Percentiles rank a stretch among this genome's conserved stretches.
These are phyloP conservation scores for Paguma larvata DNA, from an alignment of 2,797 vertebrate species.

Conservation along the genomic window DNA sequence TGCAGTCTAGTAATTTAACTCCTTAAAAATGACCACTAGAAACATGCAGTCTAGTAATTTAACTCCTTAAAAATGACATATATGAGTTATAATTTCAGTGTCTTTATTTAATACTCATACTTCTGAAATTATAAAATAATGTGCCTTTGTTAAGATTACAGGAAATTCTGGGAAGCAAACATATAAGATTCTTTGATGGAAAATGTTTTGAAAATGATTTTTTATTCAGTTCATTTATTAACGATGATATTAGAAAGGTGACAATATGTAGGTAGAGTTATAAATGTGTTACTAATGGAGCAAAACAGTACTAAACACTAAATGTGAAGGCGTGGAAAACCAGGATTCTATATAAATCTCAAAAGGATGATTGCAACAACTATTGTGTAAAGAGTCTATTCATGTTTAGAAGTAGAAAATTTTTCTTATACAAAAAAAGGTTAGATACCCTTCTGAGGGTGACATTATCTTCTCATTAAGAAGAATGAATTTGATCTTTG, in stretches of 20 bases:
- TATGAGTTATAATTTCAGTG: background rate
- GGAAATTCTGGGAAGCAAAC: background rate
- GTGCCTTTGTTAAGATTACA: conserved; percentile 2
- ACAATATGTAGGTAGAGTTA: background rate
- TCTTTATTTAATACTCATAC: background rate
- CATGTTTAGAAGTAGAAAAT: conserved; percentile 17
- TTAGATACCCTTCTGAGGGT: background rate
- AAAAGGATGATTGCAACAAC: background rate
- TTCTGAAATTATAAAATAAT: conserved; percentile 9
- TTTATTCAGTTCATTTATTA: background rate
- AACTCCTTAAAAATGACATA: background rate
- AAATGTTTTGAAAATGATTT: conserved; percentile 20
- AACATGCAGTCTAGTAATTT: background rate
- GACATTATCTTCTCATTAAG: conserved; percentile 33
- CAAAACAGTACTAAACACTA: background rate
- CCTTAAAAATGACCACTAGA: background rate
- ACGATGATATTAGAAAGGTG: background rate
- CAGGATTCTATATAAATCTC: background rate
- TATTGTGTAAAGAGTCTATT: background rate
- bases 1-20: background rate
- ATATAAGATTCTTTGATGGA: background rate
- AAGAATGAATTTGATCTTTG: conserved; percentile 21
- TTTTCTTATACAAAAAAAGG: background rate
- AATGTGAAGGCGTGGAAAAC: background rate
- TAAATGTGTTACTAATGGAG: background rate